Conservation (phyloP, 2,888 invertebrate species). For the Luperina nickerlii region DNA sequence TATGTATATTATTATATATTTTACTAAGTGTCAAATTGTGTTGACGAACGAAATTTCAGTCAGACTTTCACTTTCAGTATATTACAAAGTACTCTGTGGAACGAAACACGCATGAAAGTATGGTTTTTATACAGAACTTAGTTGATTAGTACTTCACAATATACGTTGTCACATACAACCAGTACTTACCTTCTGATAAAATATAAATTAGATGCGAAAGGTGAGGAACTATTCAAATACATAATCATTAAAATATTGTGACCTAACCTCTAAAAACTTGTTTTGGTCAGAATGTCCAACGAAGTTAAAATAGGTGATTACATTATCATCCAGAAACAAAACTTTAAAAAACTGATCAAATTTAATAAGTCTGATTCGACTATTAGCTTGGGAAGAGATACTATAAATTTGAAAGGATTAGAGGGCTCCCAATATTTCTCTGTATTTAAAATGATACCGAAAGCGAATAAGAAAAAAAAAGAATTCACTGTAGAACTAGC, state of each 20-base stretch:
- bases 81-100: too few relatives aligned
- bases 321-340: slow-evolving; percentile 94
- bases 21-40: slow-evolving; percentile 3
- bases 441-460: slow-evolving; percentile 93
- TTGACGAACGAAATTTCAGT: slow-evolving; percentile 23
- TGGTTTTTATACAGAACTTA: neutral
- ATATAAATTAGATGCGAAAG: slow-evolving; percentile 2
- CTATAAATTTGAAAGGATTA: slow-evolving; percentile 92
- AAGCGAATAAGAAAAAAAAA: slow-evolving; percentile 89
- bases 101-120: neutral
- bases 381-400: slow-evolving; percentile 93
- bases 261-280: slow-evolving; percentile 34
- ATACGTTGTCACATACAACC: neutral
- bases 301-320: slow-evolving; percentile 92
- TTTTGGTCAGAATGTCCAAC: slow-evolving; percentile 44
- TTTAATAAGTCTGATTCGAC: slow-evolving; percentile 91
- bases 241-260: neutral
- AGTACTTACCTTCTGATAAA: slow-evolving; percentile 3
- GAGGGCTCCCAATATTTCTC: slow-evolving; percentile 93
- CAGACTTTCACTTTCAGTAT: too few relatives aligned
- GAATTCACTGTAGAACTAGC: slow-evolving; percentile 90
- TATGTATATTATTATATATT: too few relatives aligned
- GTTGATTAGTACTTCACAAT: neutral
- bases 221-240: neutral
- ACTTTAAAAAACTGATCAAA: slow-evolving; percentile 94